phyloP scores from a whole-genome alignment of 1,140 invertebrate genomes.

The Galleria mellonella region DNA sequence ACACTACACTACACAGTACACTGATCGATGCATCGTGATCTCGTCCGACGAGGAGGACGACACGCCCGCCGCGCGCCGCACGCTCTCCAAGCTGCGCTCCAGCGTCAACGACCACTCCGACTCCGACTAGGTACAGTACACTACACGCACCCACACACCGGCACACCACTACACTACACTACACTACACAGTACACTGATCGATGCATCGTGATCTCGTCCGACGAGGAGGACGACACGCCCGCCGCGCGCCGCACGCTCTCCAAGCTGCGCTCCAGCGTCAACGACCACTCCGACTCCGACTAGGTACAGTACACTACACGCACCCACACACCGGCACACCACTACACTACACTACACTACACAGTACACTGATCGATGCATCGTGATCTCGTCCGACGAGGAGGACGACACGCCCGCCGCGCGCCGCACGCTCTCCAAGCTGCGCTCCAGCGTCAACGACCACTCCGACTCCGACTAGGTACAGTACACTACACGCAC shows the following conservation, averaged over 20 bases:
- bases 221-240: conserved; percentile 70
- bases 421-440: conserved; percentile 62
- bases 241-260: conserved; percentile 39
- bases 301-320: conserved; percentile 7
- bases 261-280: conserved; percentile 29
- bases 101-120: conserved; percentile 56
- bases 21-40: conserved; percentile 56
- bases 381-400: conserved; percentile 71
- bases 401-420: conserved; percentile 68
- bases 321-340: too few species aligned
- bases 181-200: too few species aligned
- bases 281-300: conserved; percentile 17
- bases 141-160: too few species aligned
- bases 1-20: neutral
- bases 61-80: conserved; percentile 60
- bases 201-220: conserved; percentile 67
- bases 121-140: conserved; percentile 37
- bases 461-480: conserved; percentile 54
- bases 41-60: conserved; percentile 72
- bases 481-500: conserved; percentile 6
- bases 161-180: too few species aligned
- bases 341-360: too few species aligned
- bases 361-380: conserved; percentile 12
- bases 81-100: conserved; percentile 60
- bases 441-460: conserved; percentile 57